Base-by-base conservation (phyloP, 2,888 invertebrate genomes). In the Heliconius ismenius region DNA sequence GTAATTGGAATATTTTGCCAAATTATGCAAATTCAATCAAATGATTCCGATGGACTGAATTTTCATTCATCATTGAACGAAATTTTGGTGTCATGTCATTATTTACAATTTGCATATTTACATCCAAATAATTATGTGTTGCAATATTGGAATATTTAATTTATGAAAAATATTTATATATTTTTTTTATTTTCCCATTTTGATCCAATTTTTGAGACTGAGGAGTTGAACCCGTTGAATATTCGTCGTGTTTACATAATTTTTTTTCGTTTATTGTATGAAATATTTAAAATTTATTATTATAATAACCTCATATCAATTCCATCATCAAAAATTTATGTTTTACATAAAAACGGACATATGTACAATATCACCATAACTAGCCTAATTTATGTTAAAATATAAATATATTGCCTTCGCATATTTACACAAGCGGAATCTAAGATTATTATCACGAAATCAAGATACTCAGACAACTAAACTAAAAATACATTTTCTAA, bases 11-110 rank as follows among this genome's bases (percentile, higher is more conserved):
- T 83, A 88, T 87, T 84, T 79, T 36, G 73, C 49, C 75, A 64
- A 73, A 81, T 82, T 81, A 82, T 82, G 82, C 75, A 79, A 82
- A 82, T 82, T 75, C 36, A 69, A 83, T 83, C 73, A 80, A 81
- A 81, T 76, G 76, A 78, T 79, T 78, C 76, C 78, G 74, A 79
- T 76, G 78, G 76, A 81, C 75, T 82, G 84, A 83, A 87, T 88
- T 88, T 87, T 82, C 84, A 89, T 88, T 86, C 81, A 86, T 89
- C 86, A 87, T 83, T 82, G 81, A 84, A 85, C 86, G 82, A 83
- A 85, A 89, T 88, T 89, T 84, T 79, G 81, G 82, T 84, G 84
- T 86, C 84, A 85, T 82, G 80, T 83, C 83, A 83, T 85, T 83
- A 83, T 82, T 83, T 82, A 79, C 79, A 83, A 86, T 90, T 89